Percentiles rank a stretch among this genome's conserved stretches.
These are phyloP conservation scores for Tyto alba DNA, from an alignment of 2,113 vertebrate genomes.

Conservation along the genomic window DNA sequence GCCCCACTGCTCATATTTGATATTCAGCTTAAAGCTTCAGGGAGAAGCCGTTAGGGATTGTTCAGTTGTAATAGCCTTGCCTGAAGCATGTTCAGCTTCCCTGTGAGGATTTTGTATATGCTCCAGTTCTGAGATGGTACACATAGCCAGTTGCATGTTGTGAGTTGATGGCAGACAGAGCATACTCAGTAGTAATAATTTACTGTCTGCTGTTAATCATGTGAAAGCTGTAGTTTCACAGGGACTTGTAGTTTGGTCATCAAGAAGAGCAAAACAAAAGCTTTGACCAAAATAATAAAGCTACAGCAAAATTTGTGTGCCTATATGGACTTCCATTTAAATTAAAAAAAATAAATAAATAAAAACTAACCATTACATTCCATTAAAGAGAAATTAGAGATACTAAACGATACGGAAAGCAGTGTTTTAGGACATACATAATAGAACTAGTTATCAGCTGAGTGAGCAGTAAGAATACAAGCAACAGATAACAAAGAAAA, in stretches of 20 bases:
- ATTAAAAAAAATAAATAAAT: background rate
- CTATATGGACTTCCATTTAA: background rate
- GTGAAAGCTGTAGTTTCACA: background rate
- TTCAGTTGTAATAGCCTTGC: background rate
- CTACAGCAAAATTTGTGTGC: background rate
- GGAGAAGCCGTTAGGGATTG: background rate
- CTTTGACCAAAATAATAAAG: background rate
- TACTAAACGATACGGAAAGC: background rate
- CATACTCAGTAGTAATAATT: background rate
- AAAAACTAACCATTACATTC: background rate
- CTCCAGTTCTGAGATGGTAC: background rate
- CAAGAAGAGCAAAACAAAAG: background rate
- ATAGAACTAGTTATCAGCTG: background rate
- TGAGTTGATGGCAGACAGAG: background rate
- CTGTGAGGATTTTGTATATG: background rate
- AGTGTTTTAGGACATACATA: background rate
- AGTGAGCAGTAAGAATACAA: background rate
- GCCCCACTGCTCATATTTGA: background rate
- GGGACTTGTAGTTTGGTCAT: background rate
- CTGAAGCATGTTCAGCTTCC: background rate
- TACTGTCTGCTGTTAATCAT: background rate
- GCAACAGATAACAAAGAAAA: background rate
- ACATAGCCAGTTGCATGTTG: background rate
- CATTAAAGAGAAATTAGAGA: background rate
- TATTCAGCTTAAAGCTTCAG: background rate